Base-by-base conservation (phyloP, 92 coral and sea anemone genomes). In the Chrysogorgia sp. region DNA sequence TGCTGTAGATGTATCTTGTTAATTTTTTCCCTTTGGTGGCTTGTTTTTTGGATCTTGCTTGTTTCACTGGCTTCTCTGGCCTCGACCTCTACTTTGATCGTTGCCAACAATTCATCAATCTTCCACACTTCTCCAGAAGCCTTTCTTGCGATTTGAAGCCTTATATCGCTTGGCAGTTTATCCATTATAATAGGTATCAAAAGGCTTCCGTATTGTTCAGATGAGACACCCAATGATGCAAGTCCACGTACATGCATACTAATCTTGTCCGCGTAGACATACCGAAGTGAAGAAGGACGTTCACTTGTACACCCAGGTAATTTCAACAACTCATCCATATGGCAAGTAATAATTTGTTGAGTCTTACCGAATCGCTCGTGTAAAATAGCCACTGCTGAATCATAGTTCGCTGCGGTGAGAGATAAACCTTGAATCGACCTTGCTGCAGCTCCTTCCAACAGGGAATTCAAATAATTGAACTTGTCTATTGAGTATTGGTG, bases 331-430 rank as follows among this genome's bases (percentile, higher is more conserved):
- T 68, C 75, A 28, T 68, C 75, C 75, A 68, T 68, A 15, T 68
- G 75, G 1, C 53, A 37, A 21, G 75, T 68, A 5, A 68, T 68
- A 28, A 68, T 19, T 1, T 22, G 58, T n/a, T 68, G 75, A 5
- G 75, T 8, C 45, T 68, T 68, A 22, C 75, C 75, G 19, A 68
- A 68, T 52, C 75, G 40, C 29, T 68, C 75, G 6, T 68, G 58
- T 40, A 67, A 67, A 26, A 67, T 37, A 14, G 14, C 75, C 25
- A 67, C 14, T 17, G 75, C 75, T 21, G 56, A 37, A 20, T 67
- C 23, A 25, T 67, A 67, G 41, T 67, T 67, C 2, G 25, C 75
- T 3, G 75, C 40, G 3, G 75, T 68, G 32, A 68, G 75, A 24
- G 58, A 20, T 26, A 68, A 31, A 40, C 75, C 75, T 22, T 68